Evolutionary conservation across 2,113 vertebrate genomes (phyloP).

Genomic region (Conger conger): DNA sequence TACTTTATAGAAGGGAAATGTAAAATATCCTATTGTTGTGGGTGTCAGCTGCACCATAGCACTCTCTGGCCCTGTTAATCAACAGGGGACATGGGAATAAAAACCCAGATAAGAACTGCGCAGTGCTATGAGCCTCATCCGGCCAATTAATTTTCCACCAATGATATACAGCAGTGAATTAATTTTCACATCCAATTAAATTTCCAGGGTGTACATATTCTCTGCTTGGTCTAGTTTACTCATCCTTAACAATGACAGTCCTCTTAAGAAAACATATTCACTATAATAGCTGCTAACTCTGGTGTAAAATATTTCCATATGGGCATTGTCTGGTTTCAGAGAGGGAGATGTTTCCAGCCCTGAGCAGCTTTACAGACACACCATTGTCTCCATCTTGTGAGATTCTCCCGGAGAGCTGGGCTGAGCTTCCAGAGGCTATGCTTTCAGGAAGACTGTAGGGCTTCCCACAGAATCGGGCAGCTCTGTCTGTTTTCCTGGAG

Average conservation of each 20-base stretch:
- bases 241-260: not conserved
- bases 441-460: not conserved
- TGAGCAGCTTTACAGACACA: slow-evolving; percentile 1
- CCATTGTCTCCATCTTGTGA: slow-evolving; percentile 6
- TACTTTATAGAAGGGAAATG: not conserved
- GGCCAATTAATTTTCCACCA: slow-evolving; percentile 1
- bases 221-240: not conserved
- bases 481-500: not conserved
- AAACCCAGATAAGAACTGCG: not conserved
- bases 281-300: slow-evolving; percentile 7
- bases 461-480: not conserved
- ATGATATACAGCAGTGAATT: not conserved
- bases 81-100: not conserved
- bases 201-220: not conserved
- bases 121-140: slow-evolving; percentile 8
- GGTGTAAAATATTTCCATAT: slow-evolving; percentile 5
- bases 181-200: slow-evolving; percentile 7
- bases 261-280: not conserved
- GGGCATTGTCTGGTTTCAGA: slow-evolving; percentile 2
- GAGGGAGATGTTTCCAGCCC: not conserved
- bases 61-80: not conserved
- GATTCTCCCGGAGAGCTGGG: not conserved
- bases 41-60: not conserved
- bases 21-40: not conserved
- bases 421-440: not conserved